These are phyloP conservation scores for Liasis olivaceus DNA, from an alignment of 2,797 vertebrate genomes.

Conservation along the genomic window DNA sequence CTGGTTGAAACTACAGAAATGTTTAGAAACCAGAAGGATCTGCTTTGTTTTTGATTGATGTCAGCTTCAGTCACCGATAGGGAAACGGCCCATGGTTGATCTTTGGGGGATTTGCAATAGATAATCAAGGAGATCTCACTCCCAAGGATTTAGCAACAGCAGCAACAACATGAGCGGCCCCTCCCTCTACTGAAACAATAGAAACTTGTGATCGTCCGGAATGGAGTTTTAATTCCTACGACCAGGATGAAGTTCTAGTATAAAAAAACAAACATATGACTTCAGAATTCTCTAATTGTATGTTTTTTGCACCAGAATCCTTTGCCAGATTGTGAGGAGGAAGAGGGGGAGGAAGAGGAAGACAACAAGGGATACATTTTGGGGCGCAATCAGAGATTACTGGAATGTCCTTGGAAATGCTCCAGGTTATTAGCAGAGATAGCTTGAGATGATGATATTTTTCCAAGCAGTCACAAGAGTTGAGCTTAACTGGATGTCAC, in stretches of 20 bases:
- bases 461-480: background rate
- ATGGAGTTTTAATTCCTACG: background rate
- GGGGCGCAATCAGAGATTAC: background rate
- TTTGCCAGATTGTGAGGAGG: background rate
- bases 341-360: background rate
- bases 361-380: background rate
- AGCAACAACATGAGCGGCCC: background rate
- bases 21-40: background rate
- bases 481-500: background rate
- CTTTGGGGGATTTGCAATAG: background rate
- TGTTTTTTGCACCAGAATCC: background rate
- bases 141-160: background rate
- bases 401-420: background rate
- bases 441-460: background rate
- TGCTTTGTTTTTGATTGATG: background rate
- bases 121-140: background rate
- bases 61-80: background rate
- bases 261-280: background rate
- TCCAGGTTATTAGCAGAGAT: background rate
- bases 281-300: background rate
- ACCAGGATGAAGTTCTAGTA: background rate
- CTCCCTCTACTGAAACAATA: background rate
- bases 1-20: background rate
- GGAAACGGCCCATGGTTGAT: background rate
- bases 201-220: background rate